phyloP scores from a whole-genome alignment of 2,113 vertebrate genomes.

The Meriones unguiculatus region DNA sequence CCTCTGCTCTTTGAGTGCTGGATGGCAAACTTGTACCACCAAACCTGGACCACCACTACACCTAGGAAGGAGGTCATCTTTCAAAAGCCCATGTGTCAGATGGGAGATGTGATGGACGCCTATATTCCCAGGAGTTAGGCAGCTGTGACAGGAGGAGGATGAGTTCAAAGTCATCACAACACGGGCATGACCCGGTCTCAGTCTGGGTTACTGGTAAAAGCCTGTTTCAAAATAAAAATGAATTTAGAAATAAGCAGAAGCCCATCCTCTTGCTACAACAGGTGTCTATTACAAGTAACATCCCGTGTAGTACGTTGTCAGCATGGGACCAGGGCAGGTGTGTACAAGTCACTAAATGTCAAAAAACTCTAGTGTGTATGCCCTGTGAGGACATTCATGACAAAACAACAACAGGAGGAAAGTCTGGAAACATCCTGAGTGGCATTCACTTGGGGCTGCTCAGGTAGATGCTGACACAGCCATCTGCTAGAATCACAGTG shows the following conservation, averaged over 20 bases:
- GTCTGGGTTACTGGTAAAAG: background rate
- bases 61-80: background rate
- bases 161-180: background rate
- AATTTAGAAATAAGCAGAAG: background rate
- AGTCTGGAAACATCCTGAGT: background rate
- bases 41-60: too few species aligned
- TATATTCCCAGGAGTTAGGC: background rate
- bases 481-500: background rate
- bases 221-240: background rate
- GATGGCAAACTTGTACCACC: background rate
- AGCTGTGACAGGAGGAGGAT: background rate
- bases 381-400: background rate
- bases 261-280: background rate
- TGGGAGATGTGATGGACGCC: too few species aligned
- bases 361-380: fast-evolving
- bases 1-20: background rate
- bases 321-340: background rate
- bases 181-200: background rate
- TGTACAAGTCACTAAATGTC: background rate
- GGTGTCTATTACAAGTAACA: background rate
- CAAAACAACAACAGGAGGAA: background rate
- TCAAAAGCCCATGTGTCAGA: background rate
- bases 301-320: fast-evolving
- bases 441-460: background rate
- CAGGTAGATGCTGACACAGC: background rate